Base-by-base conservation (phyloP, 2,888 invertebrate species). In the Saturnia japonica region DNA sequence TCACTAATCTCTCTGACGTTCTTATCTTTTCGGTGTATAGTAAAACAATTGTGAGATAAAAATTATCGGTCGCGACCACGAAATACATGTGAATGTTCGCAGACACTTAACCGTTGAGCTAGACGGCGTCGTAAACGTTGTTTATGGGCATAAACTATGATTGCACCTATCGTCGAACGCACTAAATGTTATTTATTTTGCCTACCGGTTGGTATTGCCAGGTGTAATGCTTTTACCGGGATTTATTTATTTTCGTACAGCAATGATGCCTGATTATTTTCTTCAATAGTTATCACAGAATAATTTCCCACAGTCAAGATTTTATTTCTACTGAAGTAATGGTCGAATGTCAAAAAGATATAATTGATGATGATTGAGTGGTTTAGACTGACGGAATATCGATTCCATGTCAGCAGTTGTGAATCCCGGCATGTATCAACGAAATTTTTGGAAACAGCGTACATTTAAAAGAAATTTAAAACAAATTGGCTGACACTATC, bases 81-180 rank as follows among this genome's bases (percentile, higher is more conserved):
- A 42, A 66, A 51, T 66, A 66, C 40, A 54, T 34, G 42, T 28
- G 67, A 67, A 67, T 66, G 54, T n/a, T 34, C 40, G 40, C n/a
- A 40, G 64, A 64, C n/a, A 75, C 79, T 87, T 85, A 86, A 85
- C 82, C 80, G 84, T 86, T 81, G 78, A 87, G 84, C 88, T 87
- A 89, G 88, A 88, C 88, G 78, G 78, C 57, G 81, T 88, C 88
- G 82, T 90, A 89, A 89, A 88, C 79, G 74, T n/a, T 19, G 76
- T 88, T 89, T 88, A 89, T 86, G 80, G 83, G 76, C 79, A 81
- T 83, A 80, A 82, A 84, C 81, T 84, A 85, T 85, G 84, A 87
- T 80, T 78, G 82, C 75, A 74, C 69, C 74, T 76, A 74, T 77
- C 77, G 75, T 75, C 76, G 74, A 54, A 42, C 60, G 57, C 68